Conservation (phyloP, 2,797 vertebrate species). For the Hippocampus kuda region DNA sequence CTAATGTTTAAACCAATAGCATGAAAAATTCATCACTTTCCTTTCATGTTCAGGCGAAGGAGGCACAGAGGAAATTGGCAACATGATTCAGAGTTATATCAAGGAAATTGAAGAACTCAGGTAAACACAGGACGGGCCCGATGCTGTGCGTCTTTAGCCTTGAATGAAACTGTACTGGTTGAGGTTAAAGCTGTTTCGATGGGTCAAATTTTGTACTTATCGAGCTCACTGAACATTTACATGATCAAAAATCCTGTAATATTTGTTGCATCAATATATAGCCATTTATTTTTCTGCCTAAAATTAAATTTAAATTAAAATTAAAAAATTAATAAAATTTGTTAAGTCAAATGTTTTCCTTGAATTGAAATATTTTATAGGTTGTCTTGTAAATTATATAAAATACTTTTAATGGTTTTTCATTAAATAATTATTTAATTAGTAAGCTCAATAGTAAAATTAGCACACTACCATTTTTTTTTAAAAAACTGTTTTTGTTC, state of each 20-base stretch:
- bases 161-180: neutral
- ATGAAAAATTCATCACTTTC: neutral
- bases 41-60: conserved; percentile 75
- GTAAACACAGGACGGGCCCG: conserved; percentile 51
- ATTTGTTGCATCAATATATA: neutral
- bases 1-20: neutral
- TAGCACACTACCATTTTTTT: no score
- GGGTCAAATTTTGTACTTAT: neutral
- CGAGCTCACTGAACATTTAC: neutral
- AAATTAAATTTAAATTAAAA: no score
- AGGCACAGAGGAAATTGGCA: conserved; percentile 90
- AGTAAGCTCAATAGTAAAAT: no score
- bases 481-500: no score
- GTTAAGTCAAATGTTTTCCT: no score
- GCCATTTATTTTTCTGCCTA: no score
- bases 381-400: no score
- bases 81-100: conserved; percentile 94
- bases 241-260: neutral
- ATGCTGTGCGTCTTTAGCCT: neutral
- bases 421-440: no score
- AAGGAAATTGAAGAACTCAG: conserved; percentile 96
- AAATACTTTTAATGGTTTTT: no score
- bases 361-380: neutral
- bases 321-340: no score
- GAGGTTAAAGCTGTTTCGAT: neutral